A percentile compares a stretch with the other conserved stretches of the same genome.
Evolutionary conservation across 2,113 vertebrate genomes (phyloP).

Genomic region (Gallinago undulata): DNA sequence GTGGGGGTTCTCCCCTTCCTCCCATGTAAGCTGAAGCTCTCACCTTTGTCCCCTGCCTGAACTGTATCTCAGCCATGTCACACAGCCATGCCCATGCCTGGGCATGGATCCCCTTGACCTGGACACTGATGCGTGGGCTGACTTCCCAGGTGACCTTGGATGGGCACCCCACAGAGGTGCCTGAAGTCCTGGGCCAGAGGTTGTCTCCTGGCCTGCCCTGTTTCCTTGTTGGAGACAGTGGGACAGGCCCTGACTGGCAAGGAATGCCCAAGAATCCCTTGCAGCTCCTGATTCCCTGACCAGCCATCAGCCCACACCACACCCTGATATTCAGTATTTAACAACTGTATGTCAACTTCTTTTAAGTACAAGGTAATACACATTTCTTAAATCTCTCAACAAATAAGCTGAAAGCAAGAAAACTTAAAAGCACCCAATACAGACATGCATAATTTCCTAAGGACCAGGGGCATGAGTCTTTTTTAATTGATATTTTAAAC

Average conservation of each 20-base stretch:
- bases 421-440: not conserved
- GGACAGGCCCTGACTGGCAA: not conserved
- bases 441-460: not conserved
- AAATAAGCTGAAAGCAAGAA: not conserved
- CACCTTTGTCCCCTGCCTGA: no score
- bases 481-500: not conserved
- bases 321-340: not conserved
- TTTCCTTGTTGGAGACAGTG: not conserved
- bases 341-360: not conserved
- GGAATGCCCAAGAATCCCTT: not conserved
- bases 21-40: not conserved
- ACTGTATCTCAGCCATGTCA: not conserved
- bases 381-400: not conserved
- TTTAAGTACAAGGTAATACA: not conserved
- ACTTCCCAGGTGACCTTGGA: not conserved
- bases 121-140: not conserved
- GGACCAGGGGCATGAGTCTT: not conserved
- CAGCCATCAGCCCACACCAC: not conserved
- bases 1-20: rapidly evolving
- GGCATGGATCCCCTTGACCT: not conserved
- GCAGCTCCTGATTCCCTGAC: not conserved
- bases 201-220: not conserved
- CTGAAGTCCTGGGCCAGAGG: not conserved
- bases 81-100: not conserved
- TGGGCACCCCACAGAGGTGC: not conserved